Evolutionary conservation across 1,140 invertebrate genomes (phyloP), one percentile per base, ranked within the genome.

Genomic region (Sesamia nonagrioides): DNA sequence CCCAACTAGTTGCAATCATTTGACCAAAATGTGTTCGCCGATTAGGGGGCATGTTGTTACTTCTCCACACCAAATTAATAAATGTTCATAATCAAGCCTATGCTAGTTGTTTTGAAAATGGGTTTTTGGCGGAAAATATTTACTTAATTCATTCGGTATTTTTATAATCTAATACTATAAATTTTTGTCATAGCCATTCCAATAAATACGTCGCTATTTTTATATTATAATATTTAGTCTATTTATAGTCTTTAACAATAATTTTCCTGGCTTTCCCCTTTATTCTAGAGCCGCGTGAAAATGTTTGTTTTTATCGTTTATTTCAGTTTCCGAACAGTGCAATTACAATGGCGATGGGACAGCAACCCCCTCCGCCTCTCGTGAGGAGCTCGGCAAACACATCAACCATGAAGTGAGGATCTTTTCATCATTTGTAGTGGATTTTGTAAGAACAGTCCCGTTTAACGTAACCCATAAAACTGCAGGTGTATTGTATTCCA

Each of bases 241-340:
- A 54, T 78, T 2, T n/a, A 72, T 42, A 18, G 52, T n/a, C 50
- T 73, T 54, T 3, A 21, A 33, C 6, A 17, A 50, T 33, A 69
- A 27, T 73, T 58, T 54, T 37, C 71, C 37, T 45, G 54, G 54
- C 54, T 48, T 58, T 17, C 50, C 61, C 56, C 66, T 18, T 58
- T 76, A 11, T 77, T 54, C 54, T 78, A 60, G 69, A 77, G 77
- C 69, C 78, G 58, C 76, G 77, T 83, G 78, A 84, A 84, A 80
- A 80, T 89, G 79, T 91, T 84, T 86, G 78, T 87, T 84, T 88
- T 89, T 90, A 84, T 88, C 80, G 82, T 91, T 92, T 84, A 84
- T 94, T 94, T 84, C 94, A 95, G 92, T 95, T 95, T 90, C 90
- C 94, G 83, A 95, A 94, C 90, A 95, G 89, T 91, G 91, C 94